Conservation (phyloP, 2,797 vertebrate species). For the Sandelia bainsii region DNA sequence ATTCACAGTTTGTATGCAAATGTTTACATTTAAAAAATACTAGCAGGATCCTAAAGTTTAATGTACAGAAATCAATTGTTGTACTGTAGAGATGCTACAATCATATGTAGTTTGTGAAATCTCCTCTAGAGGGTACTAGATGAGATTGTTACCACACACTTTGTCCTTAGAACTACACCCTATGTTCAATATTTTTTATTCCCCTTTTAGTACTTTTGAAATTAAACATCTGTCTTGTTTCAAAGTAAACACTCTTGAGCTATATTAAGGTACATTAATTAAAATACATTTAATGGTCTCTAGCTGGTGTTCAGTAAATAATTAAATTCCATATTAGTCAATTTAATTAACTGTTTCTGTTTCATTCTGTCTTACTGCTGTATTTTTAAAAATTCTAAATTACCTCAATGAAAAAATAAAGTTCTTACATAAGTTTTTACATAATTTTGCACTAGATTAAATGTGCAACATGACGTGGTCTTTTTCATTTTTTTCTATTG, state of each 20-base stretch:
- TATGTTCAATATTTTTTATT: slow-evolving; percentile 43
- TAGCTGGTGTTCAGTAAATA: slow-evolving; percentile 44
- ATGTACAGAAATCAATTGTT: background rate
- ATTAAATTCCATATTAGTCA: slow-evolving; percentile 49
- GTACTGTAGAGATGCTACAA: slow-evolving; percentile 2
- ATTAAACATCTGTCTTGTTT: slow-evolving; percentile 54
- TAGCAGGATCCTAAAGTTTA: slow-evolving; percentile 1
- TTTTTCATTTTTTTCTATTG: slow-evolving; percentile 90
- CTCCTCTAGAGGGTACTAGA: slow-evolving; percentile 82
- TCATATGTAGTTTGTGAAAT: slow-evolving; percentile 58
- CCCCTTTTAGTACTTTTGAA: slow-evolving; percentile 45
- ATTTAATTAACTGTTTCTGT: slow-evolving; percentile 60
- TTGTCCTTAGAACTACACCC: slow-evolving; percentile 22
- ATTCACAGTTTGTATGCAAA: slow-evolving; percentile 25
- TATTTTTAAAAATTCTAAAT: slow-evolving; percentile 56
- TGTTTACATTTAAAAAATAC: background rate
- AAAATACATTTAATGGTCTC: slow-evolving; percentile 47
- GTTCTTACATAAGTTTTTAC: slow-evolving; percentile 45
- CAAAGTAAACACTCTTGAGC: slow-evolving; percentile 53
- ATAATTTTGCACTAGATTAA: slow-evolving; percentile 62
- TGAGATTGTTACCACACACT: slow-evolving; percentile 47
- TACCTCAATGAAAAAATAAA: slow-evolving; percentile 34
- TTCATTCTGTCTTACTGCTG: slow-evolving; percentile 57
- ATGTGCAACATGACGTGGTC: slow-evolving; percentile 65
- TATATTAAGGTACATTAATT: slow-evolving; percentile 54